Conservation (phyloP, 2,797 vertebrate genomes). For the Aplochiton taeniatus region DNA sequence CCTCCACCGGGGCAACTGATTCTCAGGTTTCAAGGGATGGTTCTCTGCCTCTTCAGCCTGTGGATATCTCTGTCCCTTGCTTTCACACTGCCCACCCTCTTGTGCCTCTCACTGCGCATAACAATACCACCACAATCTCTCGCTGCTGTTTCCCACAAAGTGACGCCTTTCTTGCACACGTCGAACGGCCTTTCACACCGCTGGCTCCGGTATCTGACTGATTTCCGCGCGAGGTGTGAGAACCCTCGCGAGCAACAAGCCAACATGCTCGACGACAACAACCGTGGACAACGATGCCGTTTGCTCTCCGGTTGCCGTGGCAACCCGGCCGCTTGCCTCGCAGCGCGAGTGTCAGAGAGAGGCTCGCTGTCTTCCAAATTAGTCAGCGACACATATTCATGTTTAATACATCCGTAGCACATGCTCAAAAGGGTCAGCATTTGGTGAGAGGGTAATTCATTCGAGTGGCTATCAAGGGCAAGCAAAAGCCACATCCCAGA, state of each 20-base stretch:
- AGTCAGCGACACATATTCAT: constrained; percentile 45
- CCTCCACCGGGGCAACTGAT: background rate
- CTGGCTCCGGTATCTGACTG: background rate
- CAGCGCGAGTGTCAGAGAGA: constrained; percentile 41
- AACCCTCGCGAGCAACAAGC: background rate
- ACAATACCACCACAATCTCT: too few species aligned
- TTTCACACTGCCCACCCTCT: constrained; percentile 8
- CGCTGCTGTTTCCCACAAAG: background rate
- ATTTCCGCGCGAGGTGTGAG: too few species aligned
- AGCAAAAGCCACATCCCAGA: too few species aligned
- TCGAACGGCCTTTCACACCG: background rate
- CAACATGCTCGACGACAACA: constrained; percentile 36
- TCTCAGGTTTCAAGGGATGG: constrained; percentile 17
- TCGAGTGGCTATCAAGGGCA: too few species aligned
- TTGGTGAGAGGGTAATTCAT: constrained; percentile 31
- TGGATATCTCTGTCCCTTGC: background rate
- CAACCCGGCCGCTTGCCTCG: constrained; percentile 45
- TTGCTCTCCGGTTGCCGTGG: constrained; percentile 49
- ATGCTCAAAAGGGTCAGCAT: constrained; percentile 4
- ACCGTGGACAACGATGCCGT: constrained; percentile 42
- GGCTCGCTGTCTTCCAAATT: constrained; percentile 44
- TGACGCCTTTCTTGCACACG: background rate
- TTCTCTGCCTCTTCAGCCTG: constrained; percentile 11
- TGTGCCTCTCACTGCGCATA: constrained; percentile 4
- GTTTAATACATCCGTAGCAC: constrained; percentile 12